Evolutionary conservation across 2,797 vertebrate genomes (phyloP).

Genomic region (Chromobotia macracanthus): DNA sequence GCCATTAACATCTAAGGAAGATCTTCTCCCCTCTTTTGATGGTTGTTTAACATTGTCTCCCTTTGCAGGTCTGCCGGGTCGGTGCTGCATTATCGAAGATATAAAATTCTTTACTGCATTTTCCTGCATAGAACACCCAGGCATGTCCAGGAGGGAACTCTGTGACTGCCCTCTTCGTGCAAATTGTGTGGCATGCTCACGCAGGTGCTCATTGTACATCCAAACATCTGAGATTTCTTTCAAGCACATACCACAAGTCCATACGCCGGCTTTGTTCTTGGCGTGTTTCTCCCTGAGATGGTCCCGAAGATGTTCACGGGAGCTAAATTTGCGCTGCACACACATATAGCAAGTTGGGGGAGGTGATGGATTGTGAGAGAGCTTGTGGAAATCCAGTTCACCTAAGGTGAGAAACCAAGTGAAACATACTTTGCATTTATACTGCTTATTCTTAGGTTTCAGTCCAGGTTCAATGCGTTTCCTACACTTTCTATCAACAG

Average conservation of each 20-base stretch:
- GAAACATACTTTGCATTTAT: slow-evolving; percentile 97
- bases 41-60: slow-evolving; percentile 68
- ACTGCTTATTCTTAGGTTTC: slow-evolving; percentile 88
- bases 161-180: slow-evolving; percentile 89
- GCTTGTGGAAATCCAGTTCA: slow-evolving; percentile 94
- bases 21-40: slow-evolving; percentile 69
- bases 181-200: slow-evolving; percentile 94
- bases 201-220: slow-evolving; percentile 98
- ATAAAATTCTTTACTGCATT: slow-evolving; percentile 85
- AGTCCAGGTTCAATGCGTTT: slow-evolving; percentile 76
- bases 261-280: slow-evolving; percentile 90
- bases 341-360: slow-evolving; percentile 99
- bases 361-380: slow-evolving; percentile 93
- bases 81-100: slow-evolving; percentile 85
- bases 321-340: slow-evolving; percentile 95
- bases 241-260: slow-evolving; percentile 98
- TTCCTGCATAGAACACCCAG: slow-evolving; percentile 83
- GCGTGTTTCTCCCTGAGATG: slow-evolving; percentile 93
- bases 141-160: slow-evolving; percentile 82
- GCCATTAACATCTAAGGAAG: slow-evolving; percentile 58
- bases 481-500: slow-evolving; percentile 73
- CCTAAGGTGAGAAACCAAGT: slow-evolving; percentile 92
- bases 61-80: slow-evolving; percentile 75
- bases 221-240: slow-evolving; percentile 95
- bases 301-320: slow-evolving; percentile 90